Percentiles rank a stretch among this genome's conserved stretches.
These are phyloP conservation scores for Enteromius argenteus DNA, from an alignment of 2,797 vertebrate genomes.

Conservation along the genomic window DNA sequence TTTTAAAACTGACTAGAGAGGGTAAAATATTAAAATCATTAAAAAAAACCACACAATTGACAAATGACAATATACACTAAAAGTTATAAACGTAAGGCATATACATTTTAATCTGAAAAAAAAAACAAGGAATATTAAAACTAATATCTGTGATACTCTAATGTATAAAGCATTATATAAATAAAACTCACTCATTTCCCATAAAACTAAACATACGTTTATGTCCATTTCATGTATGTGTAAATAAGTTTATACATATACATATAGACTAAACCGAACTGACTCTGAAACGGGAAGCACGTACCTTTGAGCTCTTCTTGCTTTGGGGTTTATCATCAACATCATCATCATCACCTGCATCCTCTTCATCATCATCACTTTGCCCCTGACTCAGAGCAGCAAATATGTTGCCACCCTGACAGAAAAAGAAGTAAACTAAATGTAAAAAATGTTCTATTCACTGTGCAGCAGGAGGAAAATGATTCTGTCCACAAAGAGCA, in stretches of 20 bases:
- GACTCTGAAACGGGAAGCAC: constrained; percentile 42
- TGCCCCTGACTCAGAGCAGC: constrained; percentile 84
- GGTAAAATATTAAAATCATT: neutral
- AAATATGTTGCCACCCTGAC: constrained; percentile 87
- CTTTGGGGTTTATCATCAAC: constrained; percentile 67
- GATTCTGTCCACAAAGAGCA: neutral
- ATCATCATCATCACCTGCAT: constrained; percentile 37
- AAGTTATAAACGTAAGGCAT: too few relatives aligned
- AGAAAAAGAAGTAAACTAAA: constrained; percentile 1
- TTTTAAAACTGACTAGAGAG: neutral
- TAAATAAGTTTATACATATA: neutral
- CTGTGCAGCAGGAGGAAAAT: neutral
- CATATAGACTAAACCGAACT: neutral
- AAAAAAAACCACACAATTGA: neutral
- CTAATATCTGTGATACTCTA: neutral
- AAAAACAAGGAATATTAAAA: neutral
- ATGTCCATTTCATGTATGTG: too few relatives aligned
- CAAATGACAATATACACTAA: too few relatives aligned
- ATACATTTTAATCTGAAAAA: neutral
- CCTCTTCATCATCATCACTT: constrained; percentile 78
- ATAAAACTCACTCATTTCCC: neutral
- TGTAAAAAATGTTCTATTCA: neutral
- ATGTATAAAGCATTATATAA: neutral
- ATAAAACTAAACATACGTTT: too few relatives aligned
- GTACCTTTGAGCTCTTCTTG: constrained; percentile 77